Base-by-base conservation (phyloP, 2,113 vertebrate species). In the Notarius quadriscutis region DNA sequence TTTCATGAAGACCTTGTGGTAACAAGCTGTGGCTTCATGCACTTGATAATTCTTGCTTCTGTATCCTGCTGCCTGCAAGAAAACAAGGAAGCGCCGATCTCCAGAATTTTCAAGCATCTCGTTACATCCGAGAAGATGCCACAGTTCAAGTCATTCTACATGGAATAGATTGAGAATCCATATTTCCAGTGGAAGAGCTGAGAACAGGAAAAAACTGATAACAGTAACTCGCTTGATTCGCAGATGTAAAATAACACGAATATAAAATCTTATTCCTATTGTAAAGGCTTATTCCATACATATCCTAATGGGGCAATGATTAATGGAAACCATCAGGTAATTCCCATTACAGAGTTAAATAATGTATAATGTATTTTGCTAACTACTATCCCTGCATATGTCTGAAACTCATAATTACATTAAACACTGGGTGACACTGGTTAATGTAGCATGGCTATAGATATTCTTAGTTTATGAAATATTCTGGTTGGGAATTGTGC, bases 21-120 rank as follows among this genome's bases (percentile, higher is more conserved):
- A 80, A 58, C 78, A 80, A 58, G 78, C 78, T 80, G 78, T 58
- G 55, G 78, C 34, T 60, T 58, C 58, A 34, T 80, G 27, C 27
- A 1, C 55, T 34, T 80, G 30, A 34, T 22, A 58, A 58, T 58
- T 58, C 27, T 55, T 60, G 78, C 8, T 17, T 58, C n/a, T 17
- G 55, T 58, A 9, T 80, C 53, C 55, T 34, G 77, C 77, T 80
- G 77, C n/a, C 77, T 80, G 53, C 53, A 18, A 20, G 7, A 58
- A 80, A 80, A 78, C 69, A 72, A 72, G 18, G 41, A 51, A n/a
- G 74, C 74, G n/a, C 20, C 51, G 48, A 77, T 50, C 5, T 12
- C 22, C 41, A 8, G 51, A 51, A 53, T 51, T 51, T 77, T 53
- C 6, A 53, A n/a, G 50, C 25, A 51, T n/a, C 27, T 50, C 10